Conservation (phyloP, 2,113 vertebrate species). For the Solea solea region DNA sequence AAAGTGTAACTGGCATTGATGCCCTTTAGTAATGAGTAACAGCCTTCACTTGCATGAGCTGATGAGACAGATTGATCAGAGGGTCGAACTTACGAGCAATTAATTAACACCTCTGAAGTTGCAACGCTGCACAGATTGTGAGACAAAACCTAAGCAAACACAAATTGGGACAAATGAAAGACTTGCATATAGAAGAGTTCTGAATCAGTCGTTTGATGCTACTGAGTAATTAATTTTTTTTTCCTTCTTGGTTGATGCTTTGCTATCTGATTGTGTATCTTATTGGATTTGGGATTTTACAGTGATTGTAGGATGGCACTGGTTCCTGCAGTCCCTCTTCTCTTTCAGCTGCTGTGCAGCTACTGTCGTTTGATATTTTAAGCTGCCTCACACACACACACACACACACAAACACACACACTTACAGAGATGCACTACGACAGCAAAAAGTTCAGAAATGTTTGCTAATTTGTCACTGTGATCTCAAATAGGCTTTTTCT, state of each 20-base stretch:
- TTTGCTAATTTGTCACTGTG: constrained; percentile 62
- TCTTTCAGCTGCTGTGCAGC: constrained; percentile 79
- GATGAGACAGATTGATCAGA: constrained; percentile 6
- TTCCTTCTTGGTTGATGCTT: constrained; percentile 27
- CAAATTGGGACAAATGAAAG: constrained; percentile 35
- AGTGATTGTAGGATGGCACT: constrained; percentile 47
- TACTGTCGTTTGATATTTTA: constrained; percentile 51
- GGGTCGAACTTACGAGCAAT: constrained; percentile 8
- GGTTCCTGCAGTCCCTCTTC: constrained; percentile 57
- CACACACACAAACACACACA: constrained; percentile 10
- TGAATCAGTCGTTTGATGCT: constrained; percentile 39
- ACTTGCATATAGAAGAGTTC: constrained; percentile 41
- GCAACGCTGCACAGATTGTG: constrained; percentile 19
- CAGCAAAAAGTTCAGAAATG: constrained; percentile 3
- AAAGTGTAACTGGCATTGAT: constrained; percentile 3
- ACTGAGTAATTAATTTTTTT: constrained; percentile 31
- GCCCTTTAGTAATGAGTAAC: constrained; percentile 9
- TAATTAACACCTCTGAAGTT: constrained; percentile 18
- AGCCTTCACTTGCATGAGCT: constrained; percentile 35
- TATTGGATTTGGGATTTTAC: constrained; percentile 31
- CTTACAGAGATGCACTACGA: constrained; percentile 14
- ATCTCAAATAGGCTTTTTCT: constrained; percentile 36
- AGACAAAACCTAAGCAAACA: constrained; percentile 19
- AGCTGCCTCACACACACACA: constrained; percentile 43
- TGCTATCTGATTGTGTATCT: constrained; percentile 31